Evolutionary conservation across 2,888 invertebrate species (phyloP).

Genomic region (Phorcus lineatus): DNA sequence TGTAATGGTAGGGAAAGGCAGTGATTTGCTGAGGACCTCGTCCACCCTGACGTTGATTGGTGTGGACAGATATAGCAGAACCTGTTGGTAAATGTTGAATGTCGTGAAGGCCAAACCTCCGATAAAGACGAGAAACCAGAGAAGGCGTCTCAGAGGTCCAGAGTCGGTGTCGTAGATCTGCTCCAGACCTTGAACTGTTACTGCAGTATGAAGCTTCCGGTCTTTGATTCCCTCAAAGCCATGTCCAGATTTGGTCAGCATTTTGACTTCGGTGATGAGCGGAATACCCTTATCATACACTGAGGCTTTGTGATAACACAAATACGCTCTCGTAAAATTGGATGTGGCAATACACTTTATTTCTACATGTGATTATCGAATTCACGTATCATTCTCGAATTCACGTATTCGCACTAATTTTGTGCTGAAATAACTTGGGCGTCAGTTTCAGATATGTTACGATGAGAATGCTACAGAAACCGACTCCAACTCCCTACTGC

Average conservation of each 20-base stretch:
- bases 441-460: no score
- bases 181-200: not conserved
- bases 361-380: no score
- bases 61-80: not conserved
- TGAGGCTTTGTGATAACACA: no score
- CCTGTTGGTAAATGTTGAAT: not conserved
- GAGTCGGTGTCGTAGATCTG: not conserved
- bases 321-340: no score
- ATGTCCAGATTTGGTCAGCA: not conserved
- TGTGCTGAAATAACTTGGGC: no score
- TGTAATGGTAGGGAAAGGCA: not conserved
- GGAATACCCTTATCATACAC: no score
- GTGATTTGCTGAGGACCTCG: not conserved
- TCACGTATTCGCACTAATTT: no score
- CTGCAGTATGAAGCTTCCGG: not conserved
- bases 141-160: not conserved
- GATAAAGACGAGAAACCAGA: not conserved
- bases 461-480: no score
- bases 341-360: no score
- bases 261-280: not conserved
- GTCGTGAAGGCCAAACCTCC: not conserved
- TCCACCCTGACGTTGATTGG: conserved; percentile 6
- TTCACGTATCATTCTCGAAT: no score
- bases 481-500: no score
- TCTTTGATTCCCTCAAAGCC: not conserved